Conservation (phyloP, 2,888 invertebrate genomes). For the Spatulosminthurus flaviceps region DNA sequence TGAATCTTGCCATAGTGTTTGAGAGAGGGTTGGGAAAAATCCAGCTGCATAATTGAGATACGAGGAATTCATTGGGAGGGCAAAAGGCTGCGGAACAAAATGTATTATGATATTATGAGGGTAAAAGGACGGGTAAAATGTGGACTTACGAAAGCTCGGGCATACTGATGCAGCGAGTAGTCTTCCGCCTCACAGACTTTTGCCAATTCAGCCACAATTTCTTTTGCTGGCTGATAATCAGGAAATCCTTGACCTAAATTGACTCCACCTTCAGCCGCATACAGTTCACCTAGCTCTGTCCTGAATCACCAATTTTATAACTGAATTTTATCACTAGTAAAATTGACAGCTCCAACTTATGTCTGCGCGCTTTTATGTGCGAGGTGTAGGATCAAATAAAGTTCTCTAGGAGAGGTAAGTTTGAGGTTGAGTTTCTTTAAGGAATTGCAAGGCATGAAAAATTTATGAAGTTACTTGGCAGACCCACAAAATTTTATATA, state of each 20-base stretch:
- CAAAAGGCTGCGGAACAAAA: background rate
- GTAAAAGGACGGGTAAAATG: slow-evolving; percentile 1
- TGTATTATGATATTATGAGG: background rate
- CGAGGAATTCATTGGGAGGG: background rate
- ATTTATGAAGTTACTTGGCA: too few relatives aligned
- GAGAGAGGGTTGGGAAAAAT: too few relatives aligned
- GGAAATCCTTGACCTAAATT: slow-evolving; percentile 97
- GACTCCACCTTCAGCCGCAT: slow-evolving; percentile 70
- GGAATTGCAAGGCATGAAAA: too few relatives aligned
- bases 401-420: background rate
- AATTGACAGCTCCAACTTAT: background rate
- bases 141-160: slow-evolving; percentile 86
- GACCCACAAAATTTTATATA: background rate
- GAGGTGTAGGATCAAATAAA: background rate
- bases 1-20: too few relatives aligned
- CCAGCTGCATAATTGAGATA: background rate
- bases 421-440: background rate
- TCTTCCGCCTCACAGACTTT: slow-evolving; percentile 74
- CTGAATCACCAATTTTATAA: slow-evolving; percentile 32
- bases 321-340: background rate
- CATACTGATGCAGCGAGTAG: slow-evolving; percentile 87
- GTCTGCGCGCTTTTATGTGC: background rate
- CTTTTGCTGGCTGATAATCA: slow-evolving; percentile 81
- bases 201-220: slow-evolving; percentile 78
- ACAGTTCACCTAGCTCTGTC: slow-evolving; percentile 39